Evolutionary conservation across 2,888 invertebrate species (phyloP), one percentile per base, ranked within the genome.

Genomic region (Amblyjoppa proteus): DNA sequence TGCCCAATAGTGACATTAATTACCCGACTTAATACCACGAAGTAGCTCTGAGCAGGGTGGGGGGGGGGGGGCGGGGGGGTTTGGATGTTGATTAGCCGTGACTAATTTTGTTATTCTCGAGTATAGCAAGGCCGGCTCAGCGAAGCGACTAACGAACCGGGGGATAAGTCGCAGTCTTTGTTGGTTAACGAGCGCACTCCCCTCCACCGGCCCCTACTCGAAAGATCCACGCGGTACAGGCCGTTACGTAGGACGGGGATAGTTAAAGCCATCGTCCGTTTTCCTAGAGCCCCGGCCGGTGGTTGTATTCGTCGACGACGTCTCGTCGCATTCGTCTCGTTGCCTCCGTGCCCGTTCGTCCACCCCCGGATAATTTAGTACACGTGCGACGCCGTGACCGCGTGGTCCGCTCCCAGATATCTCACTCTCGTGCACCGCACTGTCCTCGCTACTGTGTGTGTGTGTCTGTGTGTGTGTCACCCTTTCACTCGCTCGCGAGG

Each of bases 31-130:
- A n/a, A 53, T 28, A 58, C 68, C 34, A 38, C 73, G 74, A 75
- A 3, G 31, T 34, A 61, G 68, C 20, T 3, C 3, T 45, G 45
- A 45, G 13, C 0, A 13, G 45, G 45, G 11, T 13, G 41, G 75
- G 45, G 0, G 20, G 20, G 45, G 45, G 11, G 45, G 41, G 75
- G 45, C 20, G 20, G 20, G 45, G 11, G 45, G 41, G 75, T 34
- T 3, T 0, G 25, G 28, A 68, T 53, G 84, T 84, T 84, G 80
- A 84, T 84, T 80, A 80, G 64, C 84, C 84, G 84, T 75, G 56
- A 71, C 84, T 76, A 84, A 84, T 84, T 84, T 80, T 84, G 84
- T 84, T 84, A 84, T 80, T 84, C 64, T 53, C 84, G 66, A 56
- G 76, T 74, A 56, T 61, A 49, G 28, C n/a, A 34, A 16, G 61